Base-by-base conservation (phyloP, 2,888 invertebrate genomes). In the Drosophila recens region DNA sequence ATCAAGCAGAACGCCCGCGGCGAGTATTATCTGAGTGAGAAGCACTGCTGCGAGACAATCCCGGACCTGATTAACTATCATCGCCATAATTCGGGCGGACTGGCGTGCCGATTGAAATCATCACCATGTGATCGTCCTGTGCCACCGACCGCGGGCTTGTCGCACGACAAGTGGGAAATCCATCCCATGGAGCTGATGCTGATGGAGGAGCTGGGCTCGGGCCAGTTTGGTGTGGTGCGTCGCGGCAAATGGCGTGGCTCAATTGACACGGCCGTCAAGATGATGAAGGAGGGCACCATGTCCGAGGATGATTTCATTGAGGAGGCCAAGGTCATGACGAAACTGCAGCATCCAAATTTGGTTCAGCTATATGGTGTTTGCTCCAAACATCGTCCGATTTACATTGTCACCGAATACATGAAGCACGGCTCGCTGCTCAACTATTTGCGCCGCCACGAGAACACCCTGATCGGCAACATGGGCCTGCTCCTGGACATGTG, bases 251-350 rank as follows among this genome's bases (percentile, higher is more conserved):
- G 97, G 97, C 95, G 97, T 82, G 97, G 97, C 10, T 96, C 96
- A 43, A 97, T 96, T 81, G 97, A 98, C 90, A 98, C 98, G 15
- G 98, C 98, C 61, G 98, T 98, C 70, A 99, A 99, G 94, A 98
- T 98, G 97, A 98, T 98, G 98, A 98, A 98, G 93, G 97, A 98
- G 92, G 98, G 98, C 81, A 97, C 98, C 75, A 98, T 98, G 98
- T 97, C 97, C 43, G 98, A 98, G 92, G 98, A 98, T 93, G 98
- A 98, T 93, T 98, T 98, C 93, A 98, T 98, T 82, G 98, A 98
- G 91, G 98, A 99, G 94, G 98, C 98, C 89, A 98, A 98, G 95
- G 98, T 98, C 78, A 98, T 98, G 98, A 98, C 98, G 70, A 97
- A 98, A 94, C 94, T 98, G 59, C 97, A 98, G 92, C 98, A 99